Conservation (phyloP, 2,888 invertebrate genomes). For the Melanargia galathea region DNA sequence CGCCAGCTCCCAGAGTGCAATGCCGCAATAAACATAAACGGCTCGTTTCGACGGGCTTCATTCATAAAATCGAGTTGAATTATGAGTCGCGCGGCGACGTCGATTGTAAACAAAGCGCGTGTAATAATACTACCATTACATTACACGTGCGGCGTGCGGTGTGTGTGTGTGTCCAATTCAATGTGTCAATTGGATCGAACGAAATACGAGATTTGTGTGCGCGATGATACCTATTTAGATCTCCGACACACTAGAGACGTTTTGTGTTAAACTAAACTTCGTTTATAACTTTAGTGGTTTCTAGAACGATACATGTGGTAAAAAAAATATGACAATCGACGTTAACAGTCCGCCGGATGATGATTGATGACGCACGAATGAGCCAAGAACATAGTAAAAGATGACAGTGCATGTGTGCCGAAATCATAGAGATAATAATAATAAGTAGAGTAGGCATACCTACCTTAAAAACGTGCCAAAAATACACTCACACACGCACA, state of each 20-base stretch:
- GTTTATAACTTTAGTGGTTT: too few species aligned
- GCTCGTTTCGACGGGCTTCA: conserved; percentile 53
- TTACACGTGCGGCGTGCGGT: too few species aligned
- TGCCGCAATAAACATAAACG: conserved; percentile 61
- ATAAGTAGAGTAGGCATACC: too few species aligned
- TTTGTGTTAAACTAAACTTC: not conserved
- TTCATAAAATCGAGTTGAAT: conserved; percentile 67
- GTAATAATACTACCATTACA: conserved; percentile 31
- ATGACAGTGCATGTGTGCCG: too few species aligned
- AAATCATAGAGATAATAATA: too few species aligned
- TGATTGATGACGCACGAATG: too few species aligned
- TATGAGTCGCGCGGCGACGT: conserved; percentile 49
- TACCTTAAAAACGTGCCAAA: too few species aligned
- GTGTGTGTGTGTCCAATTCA: conserved; percentile 28
- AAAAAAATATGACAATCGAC: too few species aligned
- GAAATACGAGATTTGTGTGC: conserved; percentile 8
- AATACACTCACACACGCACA: too few species aligned
- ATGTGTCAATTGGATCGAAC: conserved; percentile 32
- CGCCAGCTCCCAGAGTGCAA: not conserved
- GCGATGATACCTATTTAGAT: not conserved
- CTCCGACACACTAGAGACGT: not conserved
- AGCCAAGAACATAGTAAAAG: too few species aligned
- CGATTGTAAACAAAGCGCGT: conserved; percentile 41
- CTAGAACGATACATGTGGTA: too few species aligned
- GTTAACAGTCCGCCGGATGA: too few species aligned